Evolutionary conservation across 2,113 vertebrate genomes (phyloP), one percentile per base, ranked within the genome.

Genomic region (Machaerirhynchus nigripectus): DNA sequence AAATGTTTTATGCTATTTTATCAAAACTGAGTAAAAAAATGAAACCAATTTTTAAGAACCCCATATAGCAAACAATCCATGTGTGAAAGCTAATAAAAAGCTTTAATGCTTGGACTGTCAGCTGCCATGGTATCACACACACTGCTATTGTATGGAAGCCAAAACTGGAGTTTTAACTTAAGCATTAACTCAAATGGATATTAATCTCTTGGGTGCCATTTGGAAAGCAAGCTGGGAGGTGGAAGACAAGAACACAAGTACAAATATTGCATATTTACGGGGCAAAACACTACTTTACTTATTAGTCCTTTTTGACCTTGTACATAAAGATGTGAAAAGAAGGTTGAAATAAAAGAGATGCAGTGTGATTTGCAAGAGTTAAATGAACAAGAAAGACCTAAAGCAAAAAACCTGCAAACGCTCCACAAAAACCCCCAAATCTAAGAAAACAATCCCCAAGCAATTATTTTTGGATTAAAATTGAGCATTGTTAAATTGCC

Each of bases 121-220:
- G 60, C 64, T 93, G 89, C 71, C 26, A 4, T 60, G 40, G 18
- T 84, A 59, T 94, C 83, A 71, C 40, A 59, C 28, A 57, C 42
- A 21, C 10, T 85, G 78, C 46, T 85, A 21, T 59, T 90, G 81
- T 69, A 83, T 23, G 30, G 73, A 90, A 87, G 88, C 44, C 79
- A 92, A 53, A 92, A 68, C 68, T 53, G 46, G 69, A 87, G 60
- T 71, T 92, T 95, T 92, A 89, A 82, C 76, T 89, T 84, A 68
- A 86, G 64, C 85, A 53, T 92, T 86, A 92, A 47, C 52, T 96
- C 69, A 71, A 89, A 94, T 68, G 80, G 83, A 60, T 93, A 93
- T 93, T 95, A 95, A 96, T 93, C 76, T 89, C 92, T 53, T 92
- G 73, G 44, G 76, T 92, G 46, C 37, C 26, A 46, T 86, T 86